phyloP scores from a whole-genome alignment of 2,888 invertebrate genomes.

The Tipula helvola region DNA sequence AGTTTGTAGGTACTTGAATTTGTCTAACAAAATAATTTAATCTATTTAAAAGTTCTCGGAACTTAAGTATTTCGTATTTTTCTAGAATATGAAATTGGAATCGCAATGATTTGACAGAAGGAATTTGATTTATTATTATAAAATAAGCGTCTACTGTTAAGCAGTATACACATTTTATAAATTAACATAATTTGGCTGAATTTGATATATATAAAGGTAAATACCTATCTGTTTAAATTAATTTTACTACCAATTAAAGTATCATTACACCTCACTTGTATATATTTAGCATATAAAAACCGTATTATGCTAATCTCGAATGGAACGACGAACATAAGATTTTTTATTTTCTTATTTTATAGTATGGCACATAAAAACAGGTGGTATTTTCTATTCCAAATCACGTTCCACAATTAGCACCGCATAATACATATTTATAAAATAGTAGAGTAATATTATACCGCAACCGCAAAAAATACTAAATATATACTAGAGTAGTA shows the following conservation, averaged over 20 bases:
- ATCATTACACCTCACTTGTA: neutral
- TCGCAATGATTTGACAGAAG: too few species aligned
- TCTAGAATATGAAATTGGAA: neutral
- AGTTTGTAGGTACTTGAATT: neutral
- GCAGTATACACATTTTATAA: neutral
- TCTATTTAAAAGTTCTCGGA: neutral
- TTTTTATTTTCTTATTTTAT: neutral
- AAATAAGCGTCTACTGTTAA: neutral
- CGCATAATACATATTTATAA: neutral
- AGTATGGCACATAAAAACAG: neutral
- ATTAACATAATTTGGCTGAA: neutral
- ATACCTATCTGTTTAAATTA: neutral
- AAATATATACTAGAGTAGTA: neutral
- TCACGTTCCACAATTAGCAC: neutral
- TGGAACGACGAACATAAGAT: neutral
- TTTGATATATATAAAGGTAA: neutral
- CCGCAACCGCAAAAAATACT: neutral
- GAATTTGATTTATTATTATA: too few species aligned
- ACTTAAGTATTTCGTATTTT: neutral
- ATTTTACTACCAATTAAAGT: neutral
- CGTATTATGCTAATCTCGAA: neutral
- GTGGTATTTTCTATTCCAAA: constrained; percentile 4
- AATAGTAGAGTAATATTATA: neutral
- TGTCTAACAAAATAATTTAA: neutral
- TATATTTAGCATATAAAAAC: neutral